Evolutionary conservation across 1,140 invertebrate species (phyloP).

Genomic region (Panulirus ornatus): DNA sequence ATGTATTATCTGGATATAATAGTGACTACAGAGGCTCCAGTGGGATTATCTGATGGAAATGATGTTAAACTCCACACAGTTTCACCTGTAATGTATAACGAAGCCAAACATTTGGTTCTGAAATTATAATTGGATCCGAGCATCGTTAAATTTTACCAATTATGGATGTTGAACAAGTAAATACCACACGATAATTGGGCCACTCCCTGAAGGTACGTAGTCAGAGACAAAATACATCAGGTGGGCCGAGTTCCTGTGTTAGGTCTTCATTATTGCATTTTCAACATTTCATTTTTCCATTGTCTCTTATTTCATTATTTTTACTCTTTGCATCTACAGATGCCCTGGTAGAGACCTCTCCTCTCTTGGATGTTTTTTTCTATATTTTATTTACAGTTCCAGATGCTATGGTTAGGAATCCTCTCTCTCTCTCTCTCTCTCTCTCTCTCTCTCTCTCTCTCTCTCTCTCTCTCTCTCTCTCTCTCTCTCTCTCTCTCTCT

Average conservation of each 20-base stretch:
- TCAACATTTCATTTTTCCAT: no score
- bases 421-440: no score
- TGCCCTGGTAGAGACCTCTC: no score
- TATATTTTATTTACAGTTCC: no score
- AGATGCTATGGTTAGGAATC: no score
- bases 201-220: slow-evolving; percentile 1
- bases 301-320: no score
- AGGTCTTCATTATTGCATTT: neutral
- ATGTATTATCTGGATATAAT: no score
- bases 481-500: no score
- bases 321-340: no score
- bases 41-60: neutral
- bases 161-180: neutral
- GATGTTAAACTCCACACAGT: neutral
- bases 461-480: no score
- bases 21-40: neutral
- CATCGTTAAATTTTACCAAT: slow-evolving; percentile 14
- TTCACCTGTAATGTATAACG: neutral
- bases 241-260: neutral
- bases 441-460: no score
- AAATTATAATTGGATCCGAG: slow-evolving; percentile 11
- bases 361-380: no score
- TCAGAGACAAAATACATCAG: neutral
- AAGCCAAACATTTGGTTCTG: neutral
- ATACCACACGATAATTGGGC: neutral